Conservation (phyloP, 2,113 vertebrate species). For the Clupea harengus region DNA sequence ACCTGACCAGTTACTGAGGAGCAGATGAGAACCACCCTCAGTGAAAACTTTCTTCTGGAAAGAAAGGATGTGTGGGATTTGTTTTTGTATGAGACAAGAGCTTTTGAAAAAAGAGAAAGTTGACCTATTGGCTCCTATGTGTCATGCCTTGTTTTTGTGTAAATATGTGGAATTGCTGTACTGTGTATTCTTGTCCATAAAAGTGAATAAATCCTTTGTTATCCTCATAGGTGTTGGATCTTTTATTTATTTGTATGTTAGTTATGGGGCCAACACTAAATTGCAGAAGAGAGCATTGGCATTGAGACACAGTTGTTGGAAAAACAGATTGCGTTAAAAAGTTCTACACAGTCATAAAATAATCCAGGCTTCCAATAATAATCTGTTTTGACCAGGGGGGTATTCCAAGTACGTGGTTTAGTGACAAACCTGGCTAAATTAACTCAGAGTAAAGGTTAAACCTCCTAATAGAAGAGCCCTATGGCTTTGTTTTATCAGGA, state of each 20-base stretch:
- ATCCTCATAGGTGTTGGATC: background rate
- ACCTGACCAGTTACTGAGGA: background rate
- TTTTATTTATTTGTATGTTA: background rate
- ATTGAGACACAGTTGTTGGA: too few species aligned
- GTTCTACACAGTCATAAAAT: too few species aligned
- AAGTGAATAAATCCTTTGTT: conserved; percentile 1
- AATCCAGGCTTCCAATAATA: too few species aligned
- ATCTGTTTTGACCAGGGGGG: too few species aligned
- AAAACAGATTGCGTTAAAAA: too few species aligned
- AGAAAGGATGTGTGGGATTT: background rate
- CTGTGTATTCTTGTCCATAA: background rate
- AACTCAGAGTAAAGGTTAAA: too few species aligned
- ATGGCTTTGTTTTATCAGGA: too few species aligned
- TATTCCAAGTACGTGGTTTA: too few species aligned
- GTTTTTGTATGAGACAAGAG: background rate
- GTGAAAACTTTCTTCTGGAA: background rate
- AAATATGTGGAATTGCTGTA: conserved; percentile 43
- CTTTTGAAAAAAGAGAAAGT: background rate
- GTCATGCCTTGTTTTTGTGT: conserved; percentile 43
- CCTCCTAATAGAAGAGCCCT: too few species aligned
- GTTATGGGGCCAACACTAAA: too few species aligned
- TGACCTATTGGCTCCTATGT: background rate
- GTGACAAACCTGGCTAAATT: too few species aligned
- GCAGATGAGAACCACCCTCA: background rate
- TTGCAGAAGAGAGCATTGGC: too few species aligned